phyloP scores from a whole-genome alignment of 2,113 vertebrate species.

The Percopsis transmontana region DNA sequence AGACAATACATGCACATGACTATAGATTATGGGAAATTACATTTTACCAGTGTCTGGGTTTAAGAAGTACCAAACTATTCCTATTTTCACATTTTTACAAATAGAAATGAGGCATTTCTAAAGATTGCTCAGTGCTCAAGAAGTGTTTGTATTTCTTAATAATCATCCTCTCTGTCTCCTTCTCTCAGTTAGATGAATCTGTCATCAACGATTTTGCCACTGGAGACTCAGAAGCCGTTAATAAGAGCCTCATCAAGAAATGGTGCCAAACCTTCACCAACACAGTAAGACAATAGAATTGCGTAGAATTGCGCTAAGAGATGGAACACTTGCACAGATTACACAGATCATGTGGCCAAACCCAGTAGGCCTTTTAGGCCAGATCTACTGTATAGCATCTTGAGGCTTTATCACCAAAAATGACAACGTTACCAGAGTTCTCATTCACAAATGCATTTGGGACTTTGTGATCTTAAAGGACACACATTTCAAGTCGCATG shows the following conservation, averaged over 20 bases:
- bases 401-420: background rate
- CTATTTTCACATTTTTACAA: no score
- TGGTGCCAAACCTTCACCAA: conserved; percentile 86
- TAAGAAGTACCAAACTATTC: no score
- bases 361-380: background rate
- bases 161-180: background rate
- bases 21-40: no score
- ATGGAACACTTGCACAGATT: no score
- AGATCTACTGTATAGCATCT: background rate
- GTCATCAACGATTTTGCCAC: conserved; percentile 87
- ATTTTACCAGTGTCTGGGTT: no score
- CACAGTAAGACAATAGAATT: conserved; percentile 76
- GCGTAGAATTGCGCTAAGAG: no score
- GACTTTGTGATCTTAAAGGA: background rate
- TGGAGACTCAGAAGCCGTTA: conserved; percentile 78
- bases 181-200: conserved; percentile 83
- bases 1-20: no score
- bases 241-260: conserved; percentile 86
- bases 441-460: no score
- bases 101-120: no score
- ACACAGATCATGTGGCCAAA: no score
- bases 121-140: no score
- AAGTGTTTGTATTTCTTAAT: background rate
- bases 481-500: background rate
- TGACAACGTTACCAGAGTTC: background rate